Conservation (phyloP, 1,140 invertebrate genomes). For the Pseudoatta argentina region DNA sequence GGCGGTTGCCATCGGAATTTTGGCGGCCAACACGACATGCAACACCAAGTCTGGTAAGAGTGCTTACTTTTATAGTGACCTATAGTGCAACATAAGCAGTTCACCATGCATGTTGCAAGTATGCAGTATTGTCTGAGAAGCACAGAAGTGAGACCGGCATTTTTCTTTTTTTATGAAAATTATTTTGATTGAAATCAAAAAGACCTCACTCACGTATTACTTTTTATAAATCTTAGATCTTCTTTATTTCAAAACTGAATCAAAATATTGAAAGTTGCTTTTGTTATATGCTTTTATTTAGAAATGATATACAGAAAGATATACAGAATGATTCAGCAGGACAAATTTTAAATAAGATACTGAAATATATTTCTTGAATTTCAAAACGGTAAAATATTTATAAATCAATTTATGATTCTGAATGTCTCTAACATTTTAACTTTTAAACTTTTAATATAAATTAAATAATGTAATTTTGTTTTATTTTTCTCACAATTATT, state of each 20-base stretch:
- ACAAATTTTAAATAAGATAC: background rate
- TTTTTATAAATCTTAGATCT: conserved; percentile 11
- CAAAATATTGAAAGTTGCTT: background rate
- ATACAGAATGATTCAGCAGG: background rate
- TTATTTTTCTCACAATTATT: background rate
- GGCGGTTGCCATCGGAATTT: conserved; percentile 89
- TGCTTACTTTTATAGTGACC: background rate
- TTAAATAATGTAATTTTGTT: conserved; percentile 10
- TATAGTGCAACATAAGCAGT: background rate
- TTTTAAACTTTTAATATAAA: conserved; percentile 19
- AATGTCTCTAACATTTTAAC: background rate
- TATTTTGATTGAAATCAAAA: background rate
- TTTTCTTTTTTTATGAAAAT: background rate
- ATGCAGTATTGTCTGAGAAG: background rate
- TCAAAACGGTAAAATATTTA: background rate
- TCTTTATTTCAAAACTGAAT: background rate
- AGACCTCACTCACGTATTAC: background rate
- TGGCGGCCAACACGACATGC: conserved; percentile 82
- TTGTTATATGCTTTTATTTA: conserved; percentile 16
- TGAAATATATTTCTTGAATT: background rate
- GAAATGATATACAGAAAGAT: background rate
- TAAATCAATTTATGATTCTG: background rate
- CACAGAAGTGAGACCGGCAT: conserved; percentile 7
- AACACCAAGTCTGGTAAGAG: conserved; percentile 71
- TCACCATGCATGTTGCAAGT: conserved; percentile 4